These are phyloP conservation scores for Idaea aversata DNA, from an alignment of 2,888 invertebrate species.

Conservation along the genomic window DNA sequence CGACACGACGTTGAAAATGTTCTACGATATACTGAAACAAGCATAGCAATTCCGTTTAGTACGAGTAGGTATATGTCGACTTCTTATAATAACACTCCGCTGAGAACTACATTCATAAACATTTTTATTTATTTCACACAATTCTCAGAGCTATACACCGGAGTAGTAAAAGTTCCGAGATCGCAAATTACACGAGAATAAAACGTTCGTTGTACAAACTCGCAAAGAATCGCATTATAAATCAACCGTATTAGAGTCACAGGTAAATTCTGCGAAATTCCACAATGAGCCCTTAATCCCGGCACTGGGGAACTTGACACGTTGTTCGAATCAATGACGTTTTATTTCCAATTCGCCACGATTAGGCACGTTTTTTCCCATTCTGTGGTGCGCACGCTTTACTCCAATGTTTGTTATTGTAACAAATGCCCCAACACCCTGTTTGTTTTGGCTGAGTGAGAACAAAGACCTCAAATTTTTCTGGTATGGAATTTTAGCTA, in stretches of 20 bases:
- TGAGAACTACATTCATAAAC: conserved; percentile 3
- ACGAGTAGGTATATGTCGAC: neutral
- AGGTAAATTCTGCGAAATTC: conserved; percentile 53
- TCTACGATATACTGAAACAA: neutral
- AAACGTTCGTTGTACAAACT: conserved; percentile 13
- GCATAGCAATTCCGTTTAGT: neutral
- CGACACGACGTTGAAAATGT: neutral
- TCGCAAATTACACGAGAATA: conserved; percentile 23
- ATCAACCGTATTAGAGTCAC: conserved; percentile 25
- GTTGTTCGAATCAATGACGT: conserved; percentile 49
- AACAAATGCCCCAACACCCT: conserved; percentile 65
- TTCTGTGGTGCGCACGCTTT: conserved; percentile 40
- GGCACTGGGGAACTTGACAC: conserved; percentile 56
- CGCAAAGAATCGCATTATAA: conserved; percentile 24
- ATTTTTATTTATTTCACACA: conserved; percentile 14
- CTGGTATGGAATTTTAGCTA: conserved; percentile 50
- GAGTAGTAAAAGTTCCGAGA: conserved; percentile 14
- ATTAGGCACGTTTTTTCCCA: conserved; percentile 65
- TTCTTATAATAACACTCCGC: neutral
- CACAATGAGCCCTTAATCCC: conserved; percentile 68
- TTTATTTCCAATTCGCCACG: conserved; percentile 56
- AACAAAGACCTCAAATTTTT: conserved; percentile 69
- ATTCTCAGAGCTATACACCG: conserved; percentile 14
- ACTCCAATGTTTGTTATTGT: conserved; percentile 68
- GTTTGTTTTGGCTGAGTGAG: conserved; percentile 73